Conservation (phyloP, 1,140 invertebrate species). For the Diuraphis noxia region DNA sequence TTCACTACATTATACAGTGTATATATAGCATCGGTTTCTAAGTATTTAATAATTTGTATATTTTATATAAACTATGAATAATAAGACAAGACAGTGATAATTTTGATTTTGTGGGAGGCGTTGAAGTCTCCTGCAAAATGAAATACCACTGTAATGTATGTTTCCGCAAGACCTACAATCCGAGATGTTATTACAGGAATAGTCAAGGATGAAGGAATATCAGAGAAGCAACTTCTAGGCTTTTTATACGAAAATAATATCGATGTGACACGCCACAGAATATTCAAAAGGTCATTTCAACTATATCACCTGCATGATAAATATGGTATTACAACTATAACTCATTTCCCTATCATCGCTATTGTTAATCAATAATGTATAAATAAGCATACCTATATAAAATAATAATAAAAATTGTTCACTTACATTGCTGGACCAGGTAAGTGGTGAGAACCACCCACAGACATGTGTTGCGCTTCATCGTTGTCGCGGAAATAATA, state of each 20-base stretch:
- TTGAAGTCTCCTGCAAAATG: background rate
- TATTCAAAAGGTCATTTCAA: background rate
- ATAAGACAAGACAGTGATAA: background rate
- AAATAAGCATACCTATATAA: background rate
- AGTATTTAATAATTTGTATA: too few species aligned
- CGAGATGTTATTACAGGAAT: background rate
- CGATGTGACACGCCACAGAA: background rate
- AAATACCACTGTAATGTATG: background rate
- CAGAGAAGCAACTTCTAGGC: background rate
- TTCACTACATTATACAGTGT: background rate
- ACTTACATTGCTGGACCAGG: constrained; percentile 48
- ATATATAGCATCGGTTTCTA: too few species aligned
- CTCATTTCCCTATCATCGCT: background rate
- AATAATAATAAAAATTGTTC: constrained; percentile 6
- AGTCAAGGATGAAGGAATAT: background rate
- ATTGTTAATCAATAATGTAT: background rate
- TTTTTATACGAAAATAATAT: background rate
- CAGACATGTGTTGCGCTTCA: constrained; percentile 51
- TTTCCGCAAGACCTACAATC: background rate
- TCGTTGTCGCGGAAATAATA: constrained; percentile 44
- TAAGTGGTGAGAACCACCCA: constrained; percentile 48
- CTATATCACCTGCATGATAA: background rate
- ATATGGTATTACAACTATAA: background rate
- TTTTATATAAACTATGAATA: background rate
- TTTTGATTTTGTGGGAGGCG: background rate